Conservation (phyloP, 2,797 vertebrate species). For the Melanotaenia parkinsoni region DNA sequence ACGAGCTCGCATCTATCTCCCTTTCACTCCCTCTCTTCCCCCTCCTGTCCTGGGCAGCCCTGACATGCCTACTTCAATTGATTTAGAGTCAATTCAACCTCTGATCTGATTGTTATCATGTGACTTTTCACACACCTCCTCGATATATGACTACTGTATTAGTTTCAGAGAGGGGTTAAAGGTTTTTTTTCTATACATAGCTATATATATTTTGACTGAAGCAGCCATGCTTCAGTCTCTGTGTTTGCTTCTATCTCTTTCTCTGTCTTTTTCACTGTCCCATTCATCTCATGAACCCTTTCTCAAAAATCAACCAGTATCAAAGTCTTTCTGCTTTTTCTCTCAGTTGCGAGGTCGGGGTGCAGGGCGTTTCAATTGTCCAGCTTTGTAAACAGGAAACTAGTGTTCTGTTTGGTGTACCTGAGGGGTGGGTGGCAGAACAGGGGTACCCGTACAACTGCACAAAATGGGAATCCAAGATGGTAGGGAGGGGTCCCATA, state of each 20-base stretch:
- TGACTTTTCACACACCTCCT: constrained; percentile 73
- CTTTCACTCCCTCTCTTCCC: constrained; percentile 75
- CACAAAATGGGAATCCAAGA: constrained; percentile 81
- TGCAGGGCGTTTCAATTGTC: constrained; percentile 60
- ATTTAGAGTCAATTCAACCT: constrained; percentile 81
- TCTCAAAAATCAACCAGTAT: constrained; percentile 9
- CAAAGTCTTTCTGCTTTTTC: constrained; percentile 31
- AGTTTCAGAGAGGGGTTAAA: constrained; percentile 55
- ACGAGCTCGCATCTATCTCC: constrained; percentile 78
- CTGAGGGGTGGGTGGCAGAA: constrained; percentile 77
- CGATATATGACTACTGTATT: constrained; percentile 65
- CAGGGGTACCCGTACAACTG: constrained; percentile 72
- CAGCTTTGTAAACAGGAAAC: constrained; percentile 83
- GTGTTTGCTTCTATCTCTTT: constrained; percentile 14
- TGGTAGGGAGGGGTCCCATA: constrained; percentile 80
- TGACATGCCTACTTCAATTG: constrained; percentile 81
- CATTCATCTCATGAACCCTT: constrained; percentile 27
- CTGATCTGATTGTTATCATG: constrained; percentile 82
- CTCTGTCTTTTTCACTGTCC: constrained; percentile 30
- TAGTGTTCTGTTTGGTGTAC: constrained; percentile 72
- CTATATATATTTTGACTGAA: constrained; percentile 18
- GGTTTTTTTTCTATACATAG: constrained; percentile 14
- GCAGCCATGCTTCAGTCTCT: constrained; percentile 25
- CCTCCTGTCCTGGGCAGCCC: constrained; percentile 76
- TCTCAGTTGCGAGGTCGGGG: constrained; percentile 31